Evolutionary conservation across 2,797 vertebrate species (phyloP).

Genomic region (Balearica regulorum): DNA sequence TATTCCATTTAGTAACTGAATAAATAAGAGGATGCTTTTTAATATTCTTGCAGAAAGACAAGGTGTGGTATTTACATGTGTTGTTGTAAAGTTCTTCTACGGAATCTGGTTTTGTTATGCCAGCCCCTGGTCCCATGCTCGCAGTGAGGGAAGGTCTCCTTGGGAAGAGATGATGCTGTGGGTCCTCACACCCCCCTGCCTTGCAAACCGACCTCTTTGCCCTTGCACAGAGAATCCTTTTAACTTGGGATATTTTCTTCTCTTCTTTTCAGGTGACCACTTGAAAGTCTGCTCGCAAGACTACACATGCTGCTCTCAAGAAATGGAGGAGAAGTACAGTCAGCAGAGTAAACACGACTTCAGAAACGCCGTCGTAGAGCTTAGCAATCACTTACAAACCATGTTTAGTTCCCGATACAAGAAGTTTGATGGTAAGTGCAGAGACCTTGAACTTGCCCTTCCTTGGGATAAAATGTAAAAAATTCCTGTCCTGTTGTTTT

Average conservation of each 20-base stretch:
- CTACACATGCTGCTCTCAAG: conserved; percentile 93
- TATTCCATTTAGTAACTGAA: not conserved
- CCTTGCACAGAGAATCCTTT: not conserved
- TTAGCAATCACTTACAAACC: conserved; percentile 86
- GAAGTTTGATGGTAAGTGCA: conserved; percentile 93
- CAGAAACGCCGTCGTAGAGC: conserved; percentile 83
- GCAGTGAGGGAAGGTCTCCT: accelerated
- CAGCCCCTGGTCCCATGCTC: accelerated
- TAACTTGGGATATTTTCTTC: not conserved
- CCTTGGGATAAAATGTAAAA: not conserved
- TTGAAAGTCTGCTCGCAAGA: conserved; percentile 93
- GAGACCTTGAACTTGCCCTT: not conserved
- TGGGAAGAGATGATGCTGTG: not conserved
- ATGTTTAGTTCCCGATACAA: conserved; percentile 89
- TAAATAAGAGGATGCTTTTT: not conserved
- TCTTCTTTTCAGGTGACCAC: conserved; percentile 82
- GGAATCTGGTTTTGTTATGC: not conserved
- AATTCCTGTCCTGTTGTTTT: not conserved
- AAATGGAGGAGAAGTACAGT: conserved; percentile 96
- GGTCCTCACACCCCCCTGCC: not conserved
- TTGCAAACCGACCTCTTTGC: accelerated
- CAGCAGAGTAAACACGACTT: conserved; percentile 91
- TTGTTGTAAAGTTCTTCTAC: not conserved
- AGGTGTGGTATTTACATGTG: not conserved
- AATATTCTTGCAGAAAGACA: not conserved